A percentile compares a stretch with the other conserved stretches of the same genome.
These are phyloP conservation scores for Lepus oiostolus DNA, from an alignment of 2,797 vertebrate species.

Conservation along the genomic window DNA sequence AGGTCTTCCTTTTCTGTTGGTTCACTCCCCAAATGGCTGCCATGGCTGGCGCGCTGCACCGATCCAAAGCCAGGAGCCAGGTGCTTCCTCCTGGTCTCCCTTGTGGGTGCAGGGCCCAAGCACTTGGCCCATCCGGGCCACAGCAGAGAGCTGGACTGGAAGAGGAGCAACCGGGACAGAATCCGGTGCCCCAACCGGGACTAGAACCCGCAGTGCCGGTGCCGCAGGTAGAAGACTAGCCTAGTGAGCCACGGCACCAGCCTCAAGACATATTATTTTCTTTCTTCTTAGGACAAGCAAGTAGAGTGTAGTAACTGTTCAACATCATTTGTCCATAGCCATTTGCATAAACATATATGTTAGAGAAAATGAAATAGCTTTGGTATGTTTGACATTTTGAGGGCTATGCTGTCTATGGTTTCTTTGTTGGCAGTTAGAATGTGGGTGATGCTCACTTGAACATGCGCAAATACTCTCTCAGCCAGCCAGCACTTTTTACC, in stretches of 20 bases:
- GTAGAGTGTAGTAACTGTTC: fast-evolving
- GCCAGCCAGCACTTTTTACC: fast-evolving
- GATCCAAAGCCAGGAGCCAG: too few species aligned
- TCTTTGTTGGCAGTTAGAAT: background rate
- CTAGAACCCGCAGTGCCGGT: too few species aligned
- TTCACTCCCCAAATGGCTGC: too few species aligned
- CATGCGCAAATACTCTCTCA: fast-evolving
- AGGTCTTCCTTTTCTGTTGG: background rate
- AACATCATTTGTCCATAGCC: fast-evolving
- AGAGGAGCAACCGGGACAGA: too few species aligned
- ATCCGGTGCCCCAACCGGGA: too few species aligned
- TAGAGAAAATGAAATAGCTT: background rate
- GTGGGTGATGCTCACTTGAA: fast-evolving
- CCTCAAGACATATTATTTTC: background rate
- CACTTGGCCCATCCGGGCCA: too few species aligned
- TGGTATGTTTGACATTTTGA: fast-evolving
- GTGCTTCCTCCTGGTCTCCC: too few species aligned
- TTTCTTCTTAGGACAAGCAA: background rate
- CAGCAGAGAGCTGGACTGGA: too few species aligned
- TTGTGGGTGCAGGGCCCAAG: too few species aligned
- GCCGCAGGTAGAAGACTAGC: too few species aligned
- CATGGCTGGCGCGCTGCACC: too few species aligned
- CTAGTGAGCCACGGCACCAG: too few species aligned
- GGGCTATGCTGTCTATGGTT: fast-evolving
- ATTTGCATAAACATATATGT: fast-evolving